These are phyloP conservation scores for Stictocephala bisonia DNA, from an alignment of 2,888 invertebrate species.

Conservation along the genomic window DNA sequence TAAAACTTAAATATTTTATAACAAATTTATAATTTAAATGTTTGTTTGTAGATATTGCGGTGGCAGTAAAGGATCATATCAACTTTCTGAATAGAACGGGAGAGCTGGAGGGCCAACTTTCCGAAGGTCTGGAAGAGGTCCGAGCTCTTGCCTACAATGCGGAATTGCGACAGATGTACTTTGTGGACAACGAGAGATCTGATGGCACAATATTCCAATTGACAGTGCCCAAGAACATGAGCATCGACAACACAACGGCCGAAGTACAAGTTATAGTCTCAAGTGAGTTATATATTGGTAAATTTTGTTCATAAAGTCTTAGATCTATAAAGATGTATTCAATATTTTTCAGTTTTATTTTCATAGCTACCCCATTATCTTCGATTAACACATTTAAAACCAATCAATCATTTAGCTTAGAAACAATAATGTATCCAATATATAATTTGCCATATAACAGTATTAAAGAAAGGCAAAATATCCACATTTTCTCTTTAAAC, in stretches of 20 bases:
- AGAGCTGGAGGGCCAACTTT: conserved; percentile 30
- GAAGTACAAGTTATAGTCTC: neutral
- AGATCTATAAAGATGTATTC: no score
- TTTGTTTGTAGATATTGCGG: conserved; percentile 78
- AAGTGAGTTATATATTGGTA: neutral
- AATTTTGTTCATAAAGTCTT: no score
- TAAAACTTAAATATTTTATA: neutral
- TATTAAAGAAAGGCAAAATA: no score
- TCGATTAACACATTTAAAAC: no score
- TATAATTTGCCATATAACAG: no score
- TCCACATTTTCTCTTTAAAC: no score
- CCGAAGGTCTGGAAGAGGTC: conserved; percentile 29
- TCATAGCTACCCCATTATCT: no score
- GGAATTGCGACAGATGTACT: conserved; percentile 17
- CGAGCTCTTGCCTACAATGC: conserved; percentile 16
- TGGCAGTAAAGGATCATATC: conserved; percentile 68
- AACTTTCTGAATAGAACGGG: conserved; percentile 16
- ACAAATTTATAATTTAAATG: conserved; percentile 54
- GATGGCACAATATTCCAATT: conserved; percentile 24
- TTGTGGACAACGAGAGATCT: conserved; percentile 7
- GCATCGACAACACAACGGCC: neutral
- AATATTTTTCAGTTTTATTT: no score
- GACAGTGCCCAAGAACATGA: conserved; percentile 9
- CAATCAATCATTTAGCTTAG: no score
- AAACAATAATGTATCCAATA: no score